These are phyloP conservation scores for Haliclystus octoradiatus DNA, from an alignment of 30 jellyfish, hydroid and myxozoan genomes.

Conservation along the genomic window DNA sequence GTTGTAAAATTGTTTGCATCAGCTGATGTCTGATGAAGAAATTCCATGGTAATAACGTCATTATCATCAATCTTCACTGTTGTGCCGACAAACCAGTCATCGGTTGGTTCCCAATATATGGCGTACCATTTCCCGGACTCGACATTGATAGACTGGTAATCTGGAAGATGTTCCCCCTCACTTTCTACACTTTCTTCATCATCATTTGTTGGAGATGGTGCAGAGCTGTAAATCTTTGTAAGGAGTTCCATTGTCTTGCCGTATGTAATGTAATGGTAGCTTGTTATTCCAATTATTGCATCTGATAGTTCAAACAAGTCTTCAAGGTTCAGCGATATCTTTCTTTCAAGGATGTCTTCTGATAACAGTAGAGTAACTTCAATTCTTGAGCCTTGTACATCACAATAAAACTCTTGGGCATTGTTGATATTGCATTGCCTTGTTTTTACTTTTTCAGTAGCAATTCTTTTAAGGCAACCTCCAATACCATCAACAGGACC, in stretches of 20 bases:
- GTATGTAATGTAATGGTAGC: constrained; percentile 5
- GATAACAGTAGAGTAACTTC: constrained; percentile 12
- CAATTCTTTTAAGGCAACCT: constrained; percentile 19
- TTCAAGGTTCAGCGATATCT: constrained; percentile 11
- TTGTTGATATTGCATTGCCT: constrained; percentile 26
- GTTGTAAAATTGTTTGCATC: constrained; percentile 24
- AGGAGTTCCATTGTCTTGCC: constrained; percentile 10
- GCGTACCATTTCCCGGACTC: too few relatives aligned
- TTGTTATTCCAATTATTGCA: constrained; percentile 15
- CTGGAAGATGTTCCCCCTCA: constrained; percentile 2
- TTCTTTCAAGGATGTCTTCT: constrained; percentile 9
- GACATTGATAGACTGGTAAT: not conserved
- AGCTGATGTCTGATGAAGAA: constrained; percentile 4
- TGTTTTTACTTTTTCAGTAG: constrained; percentile 16
- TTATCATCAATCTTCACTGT: constrained; percentile 3
- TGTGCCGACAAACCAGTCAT: constrained; percentile 17
- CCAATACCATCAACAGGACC: too few relatives aligned
- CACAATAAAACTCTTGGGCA: constrained; percentile 15
- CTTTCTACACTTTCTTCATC: not conserved
- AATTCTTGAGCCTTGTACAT: constrained; percentile 13
- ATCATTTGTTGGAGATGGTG: not conserved
- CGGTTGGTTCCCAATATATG: too few relatives aligned
- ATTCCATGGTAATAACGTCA: too few relatives aligned
- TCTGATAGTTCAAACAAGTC: constrained; percentile 8
- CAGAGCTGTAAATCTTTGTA: constrained; percentile 3